Percentiles rank a stretch among this genome's conserved stretches.
Evolutionary conservation across 2,888 invertebrate genomes (phyloP).

Genomic region (Ochlodes sylvanus): DNA sequence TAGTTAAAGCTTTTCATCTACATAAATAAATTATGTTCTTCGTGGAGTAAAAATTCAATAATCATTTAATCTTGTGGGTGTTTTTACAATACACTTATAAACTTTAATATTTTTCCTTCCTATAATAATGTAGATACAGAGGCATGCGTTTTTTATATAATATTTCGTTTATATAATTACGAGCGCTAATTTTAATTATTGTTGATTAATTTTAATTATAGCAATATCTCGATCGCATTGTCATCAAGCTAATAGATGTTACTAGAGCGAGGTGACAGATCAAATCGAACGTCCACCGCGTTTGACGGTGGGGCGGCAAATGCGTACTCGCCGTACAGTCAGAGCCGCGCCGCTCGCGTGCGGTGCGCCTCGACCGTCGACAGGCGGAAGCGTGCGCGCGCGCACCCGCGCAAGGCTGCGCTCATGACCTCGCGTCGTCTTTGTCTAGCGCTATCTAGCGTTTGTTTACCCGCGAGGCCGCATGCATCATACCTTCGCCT

Average conservation of each 20-base stretch:
- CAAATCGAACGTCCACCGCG: slow-evolving; percentile 50
- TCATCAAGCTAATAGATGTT: slow-evolving; percentile 1
- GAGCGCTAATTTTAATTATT: too few relatives aligned
- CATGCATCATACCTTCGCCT: slow-evolving; percentile 80
- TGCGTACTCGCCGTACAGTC: slow-evolving; percentile 16
- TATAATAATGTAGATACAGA: too few relatives aligned
- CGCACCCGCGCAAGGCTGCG: slow-evolving; percentile 83
- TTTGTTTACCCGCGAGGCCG: slow-evolving; percentile 82
- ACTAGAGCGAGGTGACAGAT: slow-evolving; percentile 21
- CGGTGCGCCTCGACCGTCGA: slow-evolving; percentile 61
- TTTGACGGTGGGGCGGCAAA: slow-evolving; percentile 55
- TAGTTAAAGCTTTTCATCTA: too few relatives aligned
- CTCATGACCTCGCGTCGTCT: slow-evolving; percentile 84
- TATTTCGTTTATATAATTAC: too few relatives aligned
- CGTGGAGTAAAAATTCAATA: too few relatives aligned
- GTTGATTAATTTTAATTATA: too few relatives aligned
- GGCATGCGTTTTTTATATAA: too few relatives aligned
- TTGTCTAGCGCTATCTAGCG: slow-evolving; percentile 83
- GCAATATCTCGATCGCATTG: not conserved
- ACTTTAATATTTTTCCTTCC: too few relatives aligned
- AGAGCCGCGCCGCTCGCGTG: slow-evolving; percentile 42
- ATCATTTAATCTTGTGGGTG: too few relatives aligned
- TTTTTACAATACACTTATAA: too few relatives aligned
- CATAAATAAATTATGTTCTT: too few relatives aligned
- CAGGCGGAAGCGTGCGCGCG: slow-evolving; percentile 79